Conservation (phyloP, 2,888 invertebrate genomes). For the Drosophila greeni region DNA sequence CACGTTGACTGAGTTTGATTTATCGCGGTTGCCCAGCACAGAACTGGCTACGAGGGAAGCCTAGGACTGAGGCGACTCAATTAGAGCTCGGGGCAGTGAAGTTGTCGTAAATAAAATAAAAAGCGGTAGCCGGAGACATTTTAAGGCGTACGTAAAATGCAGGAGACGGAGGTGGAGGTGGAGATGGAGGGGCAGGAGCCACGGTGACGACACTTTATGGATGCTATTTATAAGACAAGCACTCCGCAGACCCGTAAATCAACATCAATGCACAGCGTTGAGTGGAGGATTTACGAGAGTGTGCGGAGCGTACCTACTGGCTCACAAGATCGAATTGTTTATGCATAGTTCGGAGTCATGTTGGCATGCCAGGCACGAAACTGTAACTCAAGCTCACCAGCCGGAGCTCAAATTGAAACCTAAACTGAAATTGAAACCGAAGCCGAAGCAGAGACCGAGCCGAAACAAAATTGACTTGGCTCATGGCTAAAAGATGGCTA, state of each 20-base stretch:
- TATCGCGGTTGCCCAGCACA: conserved; percentile 5
- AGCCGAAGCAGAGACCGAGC: conserved; percentile 10
- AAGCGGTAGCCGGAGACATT: conserved; percentile 27
- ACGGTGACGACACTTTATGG: conserved; percentile 32
- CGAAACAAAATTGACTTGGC: conserved; percentile 33
- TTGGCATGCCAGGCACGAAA: conserved; percentile 60
- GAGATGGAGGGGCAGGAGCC: not conserved
- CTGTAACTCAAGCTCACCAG: conserved; percentile 19
- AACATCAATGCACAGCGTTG: conserved; percentile 10
- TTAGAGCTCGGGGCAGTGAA: conserved; percentile 30
- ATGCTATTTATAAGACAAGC: conserved; percentile 30
- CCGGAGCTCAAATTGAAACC: conserved; percentile 16
- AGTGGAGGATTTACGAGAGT: conserved; percentile 30
- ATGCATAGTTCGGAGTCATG: conserved; percentile 53
- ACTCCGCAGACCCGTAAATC: conserved; percentile 30
- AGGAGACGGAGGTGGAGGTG: not conserved
- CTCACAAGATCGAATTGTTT: conserved; percentile 60
- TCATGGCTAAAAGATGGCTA: conserved; percentile 66
- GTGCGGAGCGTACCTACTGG: conserved; percentile 39
- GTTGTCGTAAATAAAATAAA: conserved; percentile 33
- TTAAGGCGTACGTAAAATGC: conserved; percentile 1
- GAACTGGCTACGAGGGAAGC: not conserved
- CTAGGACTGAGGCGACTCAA: conserved; percentile 26
- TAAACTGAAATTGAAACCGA: conserved; percentile 5
- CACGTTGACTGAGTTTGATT: conserved; percentile 22